Evolutionary conservation across 2,113 vertebrate species (phyloP).

Genomic region (Electrona antarctica): DNA sequence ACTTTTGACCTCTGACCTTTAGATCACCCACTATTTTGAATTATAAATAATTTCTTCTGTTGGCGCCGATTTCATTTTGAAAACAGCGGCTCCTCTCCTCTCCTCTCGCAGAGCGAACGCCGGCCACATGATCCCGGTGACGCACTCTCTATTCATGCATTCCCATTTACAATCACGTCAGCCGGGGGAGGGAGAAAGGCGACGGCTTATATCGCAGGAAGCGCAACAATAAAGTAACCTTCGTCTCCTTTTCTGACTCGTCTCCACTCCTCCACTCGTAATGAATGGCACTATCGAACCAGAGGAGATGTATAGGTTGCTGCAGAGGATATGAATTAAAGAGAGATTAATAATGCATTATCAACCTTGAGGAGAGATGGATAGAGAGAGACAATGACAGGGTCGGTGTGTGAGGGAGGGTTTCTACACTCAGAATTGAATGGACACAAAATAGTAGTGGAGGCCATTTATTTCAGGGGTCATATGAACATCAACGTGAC

Average conservation of each 20-base stretch:
- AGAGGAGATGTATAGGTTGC: constrained; percentile 8
- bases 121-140: too few relatives aligned
- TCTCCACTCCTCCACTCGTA: background rate
- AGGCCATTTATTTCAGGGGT: background rate
- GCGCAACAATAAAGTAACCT: constrained; percentile 37
- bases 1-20: too few relatives aligned
- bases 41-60: too few relatives aligned
- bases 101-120: too few relatives aligned
- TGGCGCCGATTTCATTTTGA: too few relatives aligned
- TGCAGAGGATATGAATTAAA: constrained; percentile 34
- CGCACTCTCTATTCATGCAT: background rate
- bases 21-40: too few relatives aligned
- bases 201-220: background rate
- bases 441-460: too few relatives aligned
- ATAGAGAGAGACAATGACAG: background rate
- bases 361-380: constrained; percentile 46
- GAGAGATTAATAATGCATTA: constrained; percentile 53
- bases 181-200: background rate
- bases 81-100: too few relatives aligned
- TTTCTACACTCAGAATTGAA: too few relatives aligned
- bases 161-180: background rate
- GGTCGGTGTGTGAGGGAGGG: background rate
- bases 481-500: constrained; percentile 30
- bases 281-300: background rate
- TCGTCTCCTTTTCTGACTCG: constrained; percentile 26